phyloP scores from a whole-genome alignment of 2,797 vertebrate species.

The Valencia hispanica region DNA sequence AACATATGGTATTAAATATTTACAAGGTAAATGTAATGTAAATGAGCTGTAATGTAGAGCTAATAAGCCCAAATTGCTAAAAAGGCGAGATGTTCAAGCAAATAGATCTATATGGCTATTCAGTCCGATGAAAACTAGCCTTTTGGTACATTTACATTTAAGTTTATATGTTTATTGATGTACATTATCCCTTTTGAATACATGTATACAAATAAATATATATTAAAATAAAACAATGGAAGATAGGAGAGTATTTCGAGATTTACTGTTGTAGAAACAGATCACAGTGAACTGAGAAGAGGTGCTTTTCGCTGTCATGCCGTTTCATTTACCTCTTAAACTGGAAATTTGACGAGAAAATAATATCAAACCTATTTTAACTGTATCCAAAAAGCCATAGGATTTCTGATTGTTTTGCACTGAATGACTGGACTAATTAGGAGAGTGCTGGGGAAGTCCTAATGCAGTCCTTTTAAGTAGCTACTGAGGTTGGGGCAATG shows the following conservation, averaged over 20 bases:
- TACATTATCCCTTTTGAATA: neutral
- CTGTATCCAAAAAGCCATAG: neutral
- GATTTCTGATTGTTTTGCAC: neutral
- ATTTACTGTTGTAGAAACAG: neutral
- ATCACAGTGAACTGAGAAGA: neutral
- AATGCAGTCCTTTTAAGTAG: neutral
- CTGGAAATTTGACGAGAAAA: neutral
- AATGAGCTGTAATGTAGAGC: conserved; percentile 16
- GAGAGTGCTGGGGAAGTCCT: neutral
- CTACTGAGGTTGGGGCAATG: neutral
- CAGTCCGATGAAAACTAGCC: neutral
- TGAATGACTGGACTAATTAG: neutral
- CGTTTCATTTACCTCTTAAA: neutral
- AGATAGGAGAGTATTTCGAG: neutral
- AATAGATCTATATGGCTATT: neutral
- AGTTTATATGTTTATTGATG: conserved; percentile 8
- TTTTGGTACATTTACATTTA: conserved; percentile 10
- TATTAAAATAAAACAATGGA: neutral
- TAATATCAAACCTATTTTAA: neutral
- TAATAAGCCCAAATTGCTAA: neutral
- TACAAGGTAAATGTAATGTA: conserved; percentile 23
- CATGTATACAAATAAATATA: conserved; percentile 18
- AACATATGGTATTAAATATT: conserved; percentile 23
- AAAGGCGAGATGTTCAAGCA: neutral
- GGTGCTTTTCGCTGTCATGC: neutral